Base-by-base conservation (phyloP, 2,888 invertebrate genomes). In the Diarsia brunnea region DNA sequence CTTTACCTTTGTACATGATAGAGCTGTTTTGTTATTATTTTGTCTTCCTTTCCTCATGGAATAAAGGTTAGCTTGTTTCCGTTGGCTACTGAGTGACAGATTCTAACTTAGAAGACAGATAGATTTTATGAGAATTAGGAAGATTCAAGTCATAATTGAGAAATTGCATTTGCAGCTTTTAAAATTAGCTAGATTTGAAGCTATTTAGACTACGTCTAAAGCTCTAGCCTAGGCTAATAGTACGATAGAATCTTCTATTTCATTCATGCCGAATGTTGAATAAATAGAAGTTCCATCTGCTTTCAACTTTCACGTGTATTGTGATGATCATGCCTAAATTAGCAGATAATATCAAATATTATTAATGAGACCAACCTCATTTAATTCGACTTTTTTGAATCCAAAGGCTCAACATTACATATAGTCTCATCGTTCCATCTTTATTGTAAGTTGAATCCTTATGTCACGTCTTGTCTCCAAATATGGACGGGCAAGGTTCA, bases 1-100 rank as follows among this genome's bases (percentile, higher is more conserved):
- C 91, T 90, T 89, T 87, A 91, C 90, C 91, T 90, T 89, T 87
- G 71, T 74, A 78, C 82, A 38, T 38, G 38, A 75, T 88, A 75
- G 64, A 74, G 74, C 58, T 74, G 79, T 82, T 81, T 84, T 85
- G 82, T 72, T 76, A 58, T 69, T 68, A 55, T 67, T 66, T 5
- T 76, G 38, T 80, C 43, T 79, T 27, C 53, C 31, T 58, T 86
- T 89, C 85, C n/a, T n/a, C 84, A 85, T 80, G 78, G 78, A 49
- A 67, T 47, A 72, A n/a, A 61, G n/a, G n/a, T 47, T 31, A 14
- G 19, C 19, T 53, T 21, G 31, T 49, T 58, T 51, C 45, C 10
- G 12, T 80, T 49, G 10, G 8, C 47, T 55, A 21, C n/a, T 38
- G 14, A 5, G 10, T n/a, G 10, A n/a, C 27, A 16, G 16, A 38